Percentiles rank a stretch among this genome's conserved stretches.
Conservation (phyloP, 2,113 vertebrate species). For the Ariopsis seemanni region DNA sequence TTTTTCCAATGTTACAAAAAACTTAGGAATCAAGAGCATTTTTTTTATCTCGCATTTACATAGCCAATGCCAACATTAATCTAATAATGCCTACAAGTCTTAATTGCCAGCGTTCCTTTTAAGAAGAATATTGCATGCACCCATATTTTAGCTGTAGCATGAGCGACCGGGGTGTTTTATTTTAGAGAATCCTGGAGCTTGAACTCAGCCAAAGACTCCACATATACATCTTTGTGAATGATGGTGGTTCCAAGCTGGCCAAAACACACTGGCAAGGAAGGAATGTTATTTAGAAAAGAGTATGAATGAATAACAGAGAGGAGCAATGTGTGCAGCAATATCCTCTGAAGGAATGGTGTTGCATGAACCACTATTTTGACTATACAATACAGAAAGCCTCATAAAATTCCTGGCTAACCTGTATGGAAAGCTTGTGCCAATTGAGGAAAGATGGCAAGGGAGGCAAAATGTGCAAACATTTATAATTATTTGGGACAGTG, state of each 20-base stretch:
- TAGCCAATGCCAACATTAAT: no score
- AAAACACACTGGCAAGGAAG: slow-evolving; percentile 16
- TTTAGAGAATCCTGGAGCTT: neutral
- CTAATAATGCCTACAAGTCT: no score
- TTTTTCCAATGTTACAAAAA: no score
- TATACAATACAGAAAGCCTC: neutral
- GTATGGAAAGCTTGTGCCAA: neutral
- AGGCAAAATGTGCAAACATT: neutral
- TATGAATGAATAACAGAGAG: neutral
- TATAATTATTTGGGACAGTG: neutral
- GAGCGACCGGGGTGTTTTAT: neutral
- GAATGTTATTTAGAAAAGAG: neutral
- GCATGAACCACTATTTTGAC: neutral
- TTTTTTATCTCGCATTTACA: no score
- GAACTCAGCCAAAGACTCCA: neutral
- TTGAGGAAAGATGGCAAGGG: neutral
- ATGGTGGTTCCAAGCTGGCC: slow-evolving; percentile 16
- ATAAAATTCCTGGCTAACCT: neutral
- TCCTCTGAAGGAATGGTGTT: neutral
- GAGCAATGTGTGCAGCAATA: slow-evolving; percentile 5
- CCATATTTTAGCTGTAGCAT: neutral
- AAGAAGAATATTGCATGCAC: neutral
- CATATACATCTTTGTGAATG: slow-evolving; percentile 8
- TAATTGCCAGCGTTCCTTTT: neutral
- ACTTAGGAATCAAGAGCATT: no score